Percentiles rank a stretch among this genome's conserved stretches.
Evolutionary conservation across 2,113 vertebrate species (phyloP).

Genomic region (Neopipo cinnamomea): DNA sequence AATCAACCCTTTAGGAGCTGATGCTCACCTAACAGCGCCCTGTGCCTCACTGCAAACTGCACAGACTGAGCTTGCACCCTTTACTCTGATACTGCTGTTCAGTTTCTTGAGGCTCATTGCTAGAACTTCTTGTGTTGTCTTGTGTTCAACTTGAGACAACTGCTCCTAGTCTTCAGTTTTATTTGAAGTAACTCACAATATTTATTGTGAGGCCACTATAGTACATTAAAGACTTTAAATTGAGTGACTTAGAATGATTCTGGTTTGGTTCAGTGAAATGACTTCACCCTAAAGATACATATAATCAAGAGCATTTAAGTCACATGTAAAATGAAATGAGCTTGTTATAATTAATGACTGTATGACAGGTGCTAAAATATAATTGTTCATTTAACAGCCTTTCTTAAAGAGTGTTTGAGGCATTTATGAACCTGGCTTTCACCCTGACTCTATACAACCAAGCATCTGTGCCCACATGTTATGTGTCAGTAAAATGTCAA

Average conservation of each 20-base stretch:
- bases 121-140: neutral
- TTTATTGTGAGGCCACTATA: neutral
- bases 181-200: neutral
- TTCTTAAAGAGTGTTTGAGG: neutral
- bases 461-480: neutral
- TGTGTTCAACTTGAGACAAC: neutral
- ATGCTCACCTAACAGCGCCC: fast-evolving
- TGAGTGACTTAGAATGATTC: neutral
- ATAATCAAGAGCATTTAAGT: neutral
- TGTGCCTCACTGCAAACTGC: neutral
- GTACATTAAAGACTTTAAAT: neutral
- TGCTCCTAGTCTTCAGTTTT: neutral
- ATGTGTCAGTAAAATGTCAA: neutral
- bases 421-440: neutral
- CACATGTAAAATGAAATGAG: neutral
- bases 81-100: neutral
- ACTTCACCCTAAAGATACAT: neutral
- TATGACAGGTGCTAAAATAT: neutral
- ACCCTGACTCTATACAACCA: neutral
- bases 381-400: neutral
- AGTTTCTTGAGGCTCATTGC: neutral
- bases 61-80: neutral
- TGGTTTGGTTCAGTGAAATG: neutral
- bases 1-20: neutral
- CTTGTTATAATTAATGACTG: neutral